These are phyloP conservation scores for Nemoura dubitans DNA, from an alignment of 2,888 invertebrate species.

Conservation along the genomic window DNA sequence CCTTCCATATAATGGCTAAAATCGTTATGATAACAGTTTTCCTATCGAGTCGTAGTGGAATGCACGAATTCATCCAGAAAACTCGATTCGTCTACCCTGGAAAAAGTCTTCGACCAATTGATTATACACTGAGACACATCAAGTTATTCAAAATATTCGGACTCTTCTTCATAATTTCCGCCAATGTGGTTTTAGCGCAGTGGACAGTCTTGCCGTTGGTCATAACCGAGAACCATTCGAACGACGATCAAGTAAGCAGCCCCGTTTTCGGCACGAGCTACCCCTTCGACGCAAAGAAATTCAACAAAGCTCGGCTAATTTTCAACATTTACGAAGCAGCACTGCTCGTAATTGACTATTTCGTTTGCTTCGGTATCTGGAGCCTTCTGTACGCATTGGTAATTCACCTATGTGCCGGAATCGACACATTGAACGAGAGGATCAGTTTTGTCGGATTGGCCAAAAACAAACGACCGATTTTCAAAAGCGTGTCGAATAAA, in stretches of 20 bases:
- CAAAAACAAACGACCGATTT: not conserved
- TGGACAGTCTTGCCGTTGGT: not conserved
- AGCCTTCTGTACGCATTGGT: not conserved
- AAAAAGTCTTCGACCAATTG: not conserved
- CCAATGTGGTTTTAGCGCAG: not conserved
- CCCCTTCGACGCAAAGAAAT: not conserved
- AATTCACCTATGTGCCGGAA: not conserved
- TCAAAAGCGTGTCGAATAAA: not conserved
- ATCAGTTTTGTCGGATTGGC: not conserved
- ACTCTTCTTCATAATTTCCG: not conserved
- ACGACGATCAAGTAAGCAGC: not conserved
- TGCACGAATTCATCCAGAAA: not conserved
- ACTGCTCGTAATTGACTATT: not conserved
- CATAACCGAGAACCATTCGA: too few species aligned
- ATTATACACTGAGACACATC: not conserved
- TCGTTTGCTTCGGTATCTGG: not conserved
- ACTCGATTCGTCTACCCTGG: not conserved
- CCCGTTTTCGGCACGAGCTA: not conserved
- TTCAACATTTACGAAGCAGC: not conserved
- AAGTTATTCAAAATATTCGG: not conserved
- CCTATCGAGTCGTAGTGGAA: not conserved
- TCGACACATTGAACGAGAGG: not conserved
- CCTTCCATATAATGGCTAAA: not conserved
- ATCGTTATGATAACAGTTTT: not conserved
- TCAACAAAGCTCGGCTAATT: not conserved